Base-by-base conservation (phyloP, 92 coral and sea anemone genomes). In the Parazoanthus atlanticus region DNA sequence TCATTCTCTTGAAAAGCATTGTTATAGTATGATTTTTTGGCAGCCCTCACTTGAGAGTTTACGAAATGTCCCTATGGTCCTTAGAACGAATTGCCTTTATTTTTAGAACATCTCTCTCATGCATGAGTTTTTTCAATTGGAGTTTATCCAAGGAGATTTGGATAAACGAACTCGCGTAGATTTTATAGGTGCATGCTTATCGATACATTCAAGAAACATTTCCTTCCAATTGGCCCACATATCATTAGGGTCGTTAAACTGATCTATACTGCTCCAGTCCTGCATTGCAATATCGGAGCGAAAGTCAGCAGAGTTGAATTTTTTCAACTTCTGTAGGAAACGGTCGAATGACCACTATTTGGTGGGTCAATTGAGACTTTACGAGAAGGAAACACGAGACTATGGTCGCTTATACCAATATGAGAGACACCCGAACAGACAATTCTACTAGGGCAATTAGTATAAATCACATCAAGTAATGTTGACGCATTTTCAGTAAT, bases 231-330 rank as follows among this genome's bases (percentile, higher is more conserved):
- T 36, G 38, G 38, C 38, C 38, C 38, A 36, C 38, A 36, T 36
- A 36, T 36, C 38, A 5, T 36, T 36, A 36, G 38, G 90, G 34
- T 93, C 32, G 29, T 93, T 86, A 33, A 86, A 47, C 11, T 58
- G 38, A 19, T 69, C 74, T 52, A 87, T 67, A 34, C 36, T 49
- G 41, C 71, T 61, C 91, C 93, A 91, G 41, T 80, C 85, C 28
- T 91, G 93, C 75, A 32, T 32, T 66, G 84, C 52, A 49, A 93
- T 91, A 86, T 93, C 92, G 76, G 23, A 36, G 38, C 38, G 38
- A 36, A 36, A 36, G 38, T 36, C 38, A 36, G 38, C 38, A 5
- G 38, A 36, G 38, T 36, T 36, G 4, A 36, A 36, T 5, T 36
- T 36, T 2, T 5, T 5, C 4, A 36, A 36, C 38, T 80, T 73